These are phyloP conservation scores for Lottia gigantea DNA, from an alignment of 2,888 invertebrate species.

Conservation along the genomic window DNA sequence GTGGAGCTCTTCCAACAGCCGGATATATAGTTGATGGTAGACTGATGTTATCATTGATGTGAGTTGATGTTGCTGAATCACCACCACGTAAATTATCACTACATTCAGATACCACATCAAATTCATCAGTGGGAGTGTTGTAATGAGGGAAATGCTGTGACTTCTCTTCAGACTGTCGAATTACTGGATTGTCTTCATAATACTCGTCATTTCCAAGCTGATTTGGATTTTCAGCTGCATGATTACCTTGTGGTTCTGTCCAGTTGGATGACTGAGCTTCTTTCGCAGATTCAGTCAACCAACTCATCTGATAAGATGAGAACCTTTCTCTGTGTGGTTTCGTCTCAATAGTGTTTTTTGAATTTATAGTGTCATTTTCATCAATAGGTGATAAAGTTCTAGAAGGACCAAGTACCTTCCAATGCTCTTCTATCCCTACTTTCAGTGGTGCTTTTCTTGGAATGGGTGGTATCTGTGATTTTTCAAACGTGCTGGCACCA, in stretches of 20 bases:
- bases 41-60: neutral
- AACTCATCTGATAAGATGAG: constrained; percentile 48
- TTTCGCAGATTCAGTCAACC: constrained; percentile 34
- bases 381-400: constrained; percentile 46
- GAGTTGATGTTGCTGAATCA: neutral
- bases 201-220: constrained; percentile 14
- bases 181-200: constrained; percentile 26
- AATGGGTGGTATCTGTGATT: neutral
- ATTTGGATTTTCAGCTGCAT: constrained; percentile 15
- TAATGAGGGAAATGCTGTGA: constrained; percentile 50
- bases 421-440: constrained; percentile 20
- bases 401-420: constrained; percentile 29
- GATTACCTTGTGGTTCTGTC: constrained; percentile 12
- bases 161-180: constrained; percentile 13
- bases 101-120: constrained; percentile 35
- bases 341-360: constrained; percentile 29
- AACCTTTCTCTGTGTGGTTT: constrained; percentile 39
- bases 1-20: neutral
- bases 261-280: neutral
- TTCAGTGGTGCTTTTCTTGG: neutral
- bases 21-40: constrained; percentile 7
- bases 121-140: constrained; percentile 51
- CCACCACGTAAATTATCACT: constrained; percentile 8
- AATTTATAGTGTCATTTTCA: constrained; percentile 40
- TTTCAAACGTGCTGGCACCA: neutral